Evolutionary conservation across 2,113 vertebrate species (phyloP).

Genomic region (Myotis brandtii): DNA sequence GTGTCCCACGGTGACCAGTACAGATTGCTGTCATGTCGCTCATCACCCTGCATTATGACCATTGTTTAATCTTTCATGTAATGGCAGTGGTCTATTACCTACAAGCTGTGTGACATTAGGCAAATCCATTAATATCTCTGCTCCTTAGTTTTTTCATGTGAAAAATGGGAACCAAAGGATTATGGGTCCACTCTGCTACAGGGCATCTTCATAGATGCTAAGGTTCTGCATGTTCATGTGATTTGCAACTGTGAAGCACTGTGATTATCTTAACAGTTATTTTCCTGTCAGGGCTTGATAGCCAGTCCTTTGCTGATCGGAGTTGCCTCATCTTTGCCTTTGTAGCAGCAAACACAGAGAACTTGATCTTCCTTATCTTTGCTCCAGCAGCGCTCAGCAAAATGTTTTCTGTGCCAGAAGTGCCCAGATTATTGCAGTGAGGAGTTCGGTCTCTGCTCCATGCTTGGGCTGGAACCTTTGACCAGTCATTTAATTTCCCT

Average conservation of each 20-base stretch:
- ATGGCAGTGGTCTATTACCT: background rate
- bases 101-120: background rate
- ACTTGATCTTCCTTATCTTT: background rate
- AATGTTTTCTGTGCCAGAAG: background rate
- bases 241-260: background rate
- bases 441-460: background rate
- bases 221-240: background rate
- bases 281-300: background rate
- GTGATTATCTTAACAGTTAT: background rate
- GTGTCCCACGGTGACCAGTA: too few species aligned
- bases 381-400: background rate
- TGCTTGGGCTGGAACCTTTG: background rate
- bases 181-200: background rate
- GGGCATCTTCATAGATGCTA: background rate
- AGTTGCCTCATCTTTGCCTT: background rate
- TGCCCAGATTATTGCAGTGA: background rate
- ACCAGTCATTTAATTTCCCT: background rate
- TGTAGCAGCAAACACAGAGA: background rate
- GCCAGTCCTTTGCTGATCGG: background rate
- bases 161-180: background rate
- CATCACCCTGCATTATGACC: background rate
- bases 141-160: background rate
- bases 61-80: background rate
- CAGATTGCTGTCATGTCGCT: background rate
- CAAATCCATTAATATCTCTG: background rate